Percentiles rank a stretch among this genome's conserved stretches.
phyloP scores from a whole-genome alignment of 2,113 vertebrate species.

The Ctenomys sociabilis region DNA sequence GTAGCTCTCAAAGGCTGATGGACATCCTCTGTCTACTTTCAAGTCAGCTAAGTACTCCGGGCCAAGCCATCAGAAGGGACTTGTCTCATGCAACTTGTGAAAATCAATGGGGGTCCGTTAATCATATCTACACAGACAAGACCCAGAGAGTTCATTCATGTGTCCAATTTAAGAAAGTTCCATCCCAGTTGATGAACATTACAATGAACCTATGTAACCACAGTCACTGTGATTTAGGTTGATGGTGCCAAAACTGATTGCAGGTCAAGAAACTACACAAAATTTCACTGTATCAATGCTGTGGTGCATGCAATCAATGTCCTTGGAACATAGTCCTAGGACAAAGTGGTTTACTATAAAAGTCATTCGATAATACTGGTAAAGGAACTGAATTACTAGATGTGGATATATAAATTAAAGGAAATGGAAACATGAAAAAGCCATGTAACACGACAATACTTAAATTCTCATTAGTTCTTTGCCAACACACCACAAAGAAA shows the following conservation, averaged over 20 bases:
- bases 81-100: not conserved
- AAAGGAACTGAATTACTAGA: not conserved
- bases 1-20: not conserved
- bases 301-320: not conserved
- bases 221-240: too few relatives aligned
- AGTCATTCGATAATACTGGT: too few relatives aligned
- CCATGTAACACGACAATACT: not conserved
- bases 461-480: not conserved
- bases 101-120: rapidly evolving
- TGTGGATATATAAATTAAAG: not conserved
- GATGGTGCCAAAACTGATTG: not conserved
- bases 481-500: not conserved
- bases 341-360: not conserved
- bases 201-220: not conserved
- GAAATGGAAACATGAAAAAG: not conserved
- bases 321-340: not conserved
- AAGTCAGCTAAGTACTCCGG: not conserved
- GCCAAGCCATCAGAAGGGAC: rapidly evolving
- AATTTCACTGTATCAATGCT: not conserved
- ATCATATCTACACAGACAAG: not conserved
- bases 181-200: not conserved
- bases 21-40: not conserved
- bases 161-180: not conserved
- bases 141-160: not conserved
- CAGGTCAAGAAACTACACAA: not conserved